Evolutionary conservation across 2,888 invertebrate species (phyloP).

Genomic region (Ptycholaimellus sp.): DNA sequence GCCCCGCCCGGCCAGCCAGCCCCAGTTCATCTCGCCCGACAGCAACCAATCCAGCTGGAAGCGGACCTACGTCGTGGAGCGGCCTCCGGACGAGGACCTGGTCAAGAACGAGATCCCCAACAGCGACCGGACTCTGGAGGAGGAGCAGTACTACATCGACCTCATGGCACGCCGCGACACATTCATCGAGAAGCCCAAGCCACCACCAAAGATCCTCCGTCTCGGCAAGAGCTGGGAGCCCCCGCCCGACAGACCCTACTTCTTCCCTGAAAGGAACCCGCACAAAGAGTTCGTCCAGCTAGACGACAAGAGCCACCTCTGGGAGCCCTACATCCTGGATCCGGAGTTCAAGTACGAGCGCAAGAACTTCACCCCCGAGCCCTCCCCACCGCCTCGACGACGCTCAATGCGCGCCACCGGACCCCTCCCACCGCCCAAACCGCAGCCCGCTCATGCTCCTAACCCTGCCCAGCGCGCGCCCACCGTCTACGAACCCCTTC

Average conservation of each 20-base stretch:
- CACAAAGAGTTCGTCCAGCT: too few relatives aligned
- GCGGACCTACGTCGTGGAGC: constrained; percentile 16
- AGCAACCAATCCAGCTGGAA: constrained; percentile 12
- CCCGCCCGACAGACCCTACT: constrained; percentile 22
- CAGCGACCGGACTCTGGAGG: constrained; percentile 19
- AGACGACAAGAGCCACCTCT: too few relatives aligned
- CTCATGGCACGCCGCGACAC: constrained; percentile 17
- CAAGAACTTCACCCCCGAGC: constrained; percentile 23
- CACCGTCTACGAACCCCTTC: too few relatives aligned
- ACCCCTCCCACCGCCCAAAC: too few relatives aligned
- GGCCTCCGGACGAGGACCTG: constrained; percentile 9
- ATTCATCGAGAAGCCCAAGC: constrained; percentile 19
- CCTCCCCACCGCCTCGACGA: constrained; percentile 17
- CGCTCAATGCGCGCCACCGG: constrained; percentile 10
- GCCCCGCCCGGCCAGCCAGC: constrained; percentile 1
- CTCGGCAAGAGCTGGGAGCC: constrained; percentile 23
- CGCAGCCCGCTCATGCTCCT: too few relatives aligned
- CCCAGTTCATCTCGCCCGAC: constrained; percentile 3
- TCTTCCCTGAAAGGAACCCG: constrained; percentile 9
- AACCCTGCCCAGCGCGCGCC: too few relatives aligned
- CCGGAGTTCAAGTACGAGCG: constrained; percentile 19
- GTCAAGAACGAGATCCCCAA: constrained; percentile 20
- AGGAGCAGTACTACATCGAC: constrained; percentile 21
- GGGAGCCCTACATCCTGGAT: constrained; percentile 20
- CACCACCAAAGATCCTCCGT: constrained; percentile 13